phyloP scores from a whole-genome alignment of 2,797 vertebrate genomes.

The Xenops minutus region DNA sequence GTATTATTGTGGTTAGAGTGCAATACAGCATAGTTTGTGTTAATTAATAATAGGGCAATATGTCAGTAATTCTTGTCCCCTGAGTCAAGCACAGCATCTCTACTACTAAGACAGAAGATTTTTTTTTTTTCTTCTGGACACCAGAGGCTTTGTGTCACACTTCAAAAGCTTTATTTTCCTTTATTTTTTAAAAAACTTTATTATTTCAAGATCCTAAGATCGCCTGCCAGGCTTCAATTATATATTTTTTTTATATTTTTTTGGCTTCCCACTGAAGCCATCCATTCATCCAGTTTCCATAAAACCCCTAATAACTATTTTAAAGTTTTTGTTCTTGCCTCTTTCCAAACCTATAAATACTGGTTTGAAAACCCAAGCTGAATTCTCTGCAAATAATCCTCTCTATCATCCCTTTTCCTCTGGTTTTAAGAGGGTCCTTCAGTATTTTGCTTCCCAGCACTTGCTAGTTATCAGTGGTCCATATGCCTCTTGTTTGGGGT shows the following conservation, averaged over 20 bases:
- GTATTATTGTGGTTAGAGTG: not conserved
- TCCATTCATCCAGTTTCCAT: constrained; percentile 72
- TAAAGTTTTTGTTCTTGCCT: constrained; percentile 73
- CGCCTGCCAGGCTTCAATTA: constrained; percentile 62
- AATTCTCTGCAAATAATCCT: constrained; percentile 66
- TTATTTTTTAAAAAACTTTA: constrained; percentile 14
- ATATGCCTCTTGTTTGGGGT: not conserved
- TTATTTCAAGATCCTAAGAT: constrained; percentile 61
- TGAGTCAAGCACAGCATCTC: not conserved
- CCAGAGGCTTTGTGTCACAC: not conserved
- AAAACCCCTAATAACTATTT: constrained; percentile 77
- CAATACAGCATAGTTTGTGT: not conserved
- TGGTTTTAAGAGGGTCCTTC: constrained; percentile 21
- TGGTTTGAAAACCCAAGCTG: constrained; percentile 67
- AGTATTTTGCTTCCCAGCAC: constrained; percentile 7
- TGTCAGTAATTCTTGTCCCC: not conserved
- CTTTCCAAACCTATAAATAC: constrained; percentile 69
- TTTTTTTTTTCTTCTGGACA: not conserved
- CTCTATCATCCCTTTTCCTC: not conserved
- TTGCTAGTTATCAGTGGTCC: not conserved
- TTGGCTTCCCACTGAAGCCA: constrained; percentile 67
- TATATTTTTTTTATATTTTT: constrained; percentile 52
- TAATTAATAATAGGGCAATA: not conserved
- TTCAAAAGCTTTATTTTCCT: constrained; percentile 29
- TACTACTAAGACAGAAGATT: not conserved